A percentile compares a stretch with the other conserved stretches of the same genome.
Evolutionary conservation across 2,888 invertebrate genomes (phyloP).

Genomic region (Melangyna quadrimaculata): DNA sequence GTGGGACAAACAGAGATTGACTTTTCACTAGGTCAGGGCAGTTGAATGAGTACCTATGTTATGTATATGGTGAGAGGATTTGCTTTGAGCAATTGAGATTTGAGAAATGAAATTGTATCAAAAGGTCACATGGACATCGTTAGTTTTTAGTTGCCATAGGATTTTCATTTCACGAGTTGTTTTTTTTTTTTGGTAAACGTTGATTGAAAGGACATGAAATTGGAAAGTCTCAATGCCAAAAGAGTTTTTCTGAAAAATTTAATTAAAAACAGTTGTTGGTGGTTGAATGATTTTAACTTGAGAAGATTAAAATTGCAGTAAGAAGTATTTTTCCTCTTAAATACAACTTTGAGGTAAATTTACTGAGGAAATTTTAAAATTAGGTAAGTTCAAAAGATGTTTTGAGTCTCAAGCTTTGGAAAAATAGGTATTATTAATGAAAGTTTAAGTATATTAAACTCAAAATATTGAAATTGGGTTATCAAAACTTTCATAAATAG

Average conservation of each 20-base stretch:
- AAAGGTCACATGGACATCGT: conserved; percentile 11
- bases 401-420: no score
- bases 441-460: no score
- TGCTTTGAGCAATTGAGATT: neutral
- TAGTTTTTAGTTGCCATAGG: neutral
- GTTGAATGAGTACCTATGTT: neutral
- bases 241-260: neutral
- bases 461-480: no score
- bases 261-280: neutral
- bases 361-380: no score
- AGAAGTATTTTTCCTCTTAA: neutral
- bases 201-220: neutral
- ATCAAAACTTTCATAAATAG: no score
- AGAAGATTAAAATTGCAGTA: neutral
- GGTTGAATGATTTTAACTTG: neutral
- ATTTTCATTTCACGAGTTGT: neutral
- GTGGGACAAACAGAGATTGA: conserved; percentile 17
- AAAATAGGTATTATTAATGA: no score
- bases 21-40: conserved; percentile 37
- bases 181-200: neutral
- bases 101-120: conserved; percentile 13
- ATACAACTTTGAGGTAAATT: no score
- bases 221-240: neutral
- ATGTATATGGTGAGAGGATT: neutral
- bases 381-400: no score